These are phyloP conservation scores for Anarhynchus alexandrinus DNA, from an alignment of 2,113 vertebrate genomes.

Conservation along the genomic window DNA sequence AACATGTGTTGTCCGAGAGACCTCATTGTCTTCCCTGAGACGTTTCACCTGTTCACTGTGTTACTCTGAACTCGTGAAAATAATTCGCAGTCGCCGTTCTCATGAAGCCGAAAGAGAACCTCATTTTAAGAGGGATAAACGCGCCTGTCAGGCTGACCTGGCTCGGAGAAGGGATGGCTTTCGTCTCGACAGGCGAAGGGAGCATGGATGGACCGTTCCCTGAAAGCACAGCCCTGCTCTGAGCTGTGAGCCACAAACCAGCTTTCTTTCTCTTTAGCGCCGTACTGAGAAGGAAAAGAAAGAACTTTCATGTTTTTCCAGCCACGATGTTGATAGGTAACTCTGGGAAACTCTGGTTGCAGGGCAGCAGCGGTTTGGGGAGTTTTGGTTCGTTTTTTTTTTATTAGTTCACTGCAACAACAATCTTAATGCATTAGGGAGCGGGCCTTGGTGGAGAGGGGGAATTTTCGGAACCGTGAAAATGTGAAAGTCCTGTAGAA, in stretches of 20 bases:
- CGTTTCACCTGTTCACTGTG: not conserved
- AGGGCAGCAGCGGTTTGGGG: not conserved
- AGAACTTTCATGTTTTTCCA: not conserved
- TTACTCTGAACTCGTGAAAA: not conserved
- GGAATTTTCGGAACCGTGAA: not conserved
- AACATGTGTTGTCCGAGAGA: not conserved
- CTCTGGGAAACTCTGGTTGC: not conserved
- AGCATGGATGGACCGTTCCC: not conserved
- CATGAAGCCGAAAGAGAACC: not conserved
- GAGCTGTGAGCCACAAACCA: not conserved
- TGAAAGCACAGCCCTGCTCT: not conserved
- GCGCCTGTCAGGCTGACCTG: accelerated
- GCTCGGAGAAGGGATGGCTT: not conserved
- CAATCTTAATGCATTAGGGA: not conserved
- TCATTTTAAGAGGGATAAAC: not conserved
- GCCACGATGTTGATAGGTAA: not conserved
- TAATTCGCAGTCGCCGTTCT: not conserved
- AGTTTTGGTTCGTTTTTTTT: not conserved
- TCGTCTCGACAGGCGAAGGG: not conserved
- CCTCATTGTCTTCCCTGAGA: not conserved
- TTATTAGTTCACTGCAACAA: not conserved
- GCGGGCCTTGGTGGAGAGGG: not conserved
- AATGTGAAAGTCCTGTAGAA: constrained; percentile 2
- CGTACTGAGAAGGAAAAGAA: not conserved
- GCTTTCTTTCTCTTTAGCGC: not conserved